A percentile compares a stretch with the other conserved stretches of the same genome.
phyloP scores from a whole-genome alignment of 2,888 invertebrate species.

The Cylindroiulus punctatus region DNA sequence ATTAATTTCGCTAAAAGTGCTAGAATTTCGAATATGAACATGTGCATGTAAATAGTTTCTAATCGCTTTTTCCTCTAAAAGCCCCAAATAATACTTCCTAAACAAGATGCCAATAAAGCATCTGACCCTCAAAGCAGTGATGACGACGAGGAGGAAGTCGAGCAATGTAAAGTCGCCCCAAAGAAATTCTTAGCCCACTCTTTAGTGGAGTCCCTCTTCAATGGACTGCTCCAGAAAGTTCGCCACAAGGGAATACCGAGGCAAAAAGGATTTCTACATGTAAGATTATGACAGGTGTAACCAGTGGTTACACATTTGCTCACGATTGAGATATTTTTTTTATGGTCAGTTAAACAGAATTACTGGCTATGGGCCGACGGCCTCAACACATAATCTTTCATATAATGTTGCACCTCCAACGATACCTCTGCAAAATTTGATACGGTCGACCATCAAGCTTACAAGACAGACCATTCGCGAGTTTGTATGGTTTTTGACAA shows the following conservation, averaged over 20 bases:
- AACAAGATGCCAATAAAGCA: not conserved
- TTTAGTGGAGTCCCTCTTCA: constrained; percentile 44
- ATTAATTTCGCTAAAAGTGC: not conserved
- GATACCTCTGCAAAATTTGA: not conserved
- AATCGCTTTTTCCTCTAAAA: not conserved
- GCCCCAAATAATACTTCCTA: not conserved
- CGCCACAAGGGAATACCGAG: constrained; percentile 40
- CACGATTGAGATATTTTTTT: not conserved
- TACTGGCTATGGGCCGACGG: constrained; percentile 24
- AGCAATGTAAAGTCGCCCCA: not conserved
- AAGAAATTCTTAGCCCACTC: constrained; percentile 39
- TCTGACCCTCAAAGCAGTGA: not conserved
- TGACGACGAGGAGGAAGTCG: not conserved
- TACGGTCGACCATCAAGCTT: constrained; percentile 34
- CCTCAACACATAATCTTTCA: not conserved
- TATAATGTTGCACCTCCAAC: not conserved
- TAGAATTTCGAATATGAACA: not conserved
- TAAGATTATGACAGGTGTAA: not conserved
- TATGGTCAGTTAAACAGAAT: constrained; percentile 21
- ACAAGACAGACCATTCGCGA: constrained; percentile 36
- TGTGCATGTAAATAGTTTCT: not conserved
- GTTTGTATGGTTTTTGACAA: not conserved
- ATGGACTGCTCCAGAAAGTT: constrained; percentile 41
- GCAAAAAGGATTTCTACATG: constrained; percentile 48
- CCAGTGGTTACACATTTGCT: not conserved